Evolutionary conservation across 2,113 vertebrate species (phyloP).

Genomic region (Alligator sinensis): DNA sequence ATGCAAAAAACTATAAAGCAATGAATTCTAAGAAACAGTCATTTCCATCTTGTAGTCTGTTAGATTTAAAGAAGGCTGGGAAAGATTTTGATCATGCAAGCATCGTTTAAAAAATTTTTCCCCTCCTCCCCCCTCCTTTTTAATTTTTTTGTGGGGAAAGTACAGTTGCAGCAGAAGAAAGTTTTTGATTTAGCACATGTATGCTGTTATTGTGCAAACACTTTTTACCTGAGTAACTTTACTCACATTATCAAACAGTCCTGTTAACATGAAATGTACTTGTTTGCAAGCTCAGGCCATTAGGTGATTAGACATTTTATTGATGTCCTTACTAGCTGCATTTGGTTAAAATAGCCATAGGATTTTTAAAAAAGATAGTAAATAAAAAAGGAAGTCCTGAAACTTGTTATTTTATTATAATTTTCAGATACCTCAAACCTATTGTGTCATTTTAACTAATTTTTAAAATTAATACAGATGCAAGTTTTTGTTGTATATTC

Average conservation of each 20-base stretch:
- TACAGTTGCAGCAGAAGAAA: not conserved
- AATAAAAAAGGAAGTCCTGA: accelerated
- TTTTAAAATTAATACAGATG: not conserved
- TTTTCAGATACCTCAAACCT: not conserved
- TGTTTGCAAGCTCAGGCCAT: not conserved
- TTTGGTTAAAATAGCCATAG: not conserved
- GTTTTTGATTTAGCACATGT: not conserved
- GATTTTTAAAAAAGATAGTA: not conserved
- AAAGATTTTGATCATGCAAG: not conserved
- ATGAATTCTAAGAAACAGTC: not conserved
- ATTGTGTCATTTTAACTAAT: not conserved
- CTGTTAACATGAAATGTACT: not conserved
- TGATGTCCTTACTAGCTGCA: not conserved
- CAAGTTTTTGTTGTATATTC: not conserved
- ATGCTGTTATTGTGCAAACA: not conserved
- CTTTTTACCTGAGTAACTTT: not conserved
- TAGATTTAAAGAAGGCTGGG: not conserved
- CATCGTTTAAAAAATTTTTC: not conserved
- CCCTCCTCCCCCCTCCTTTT: not conserved
- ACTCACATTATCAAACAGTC: not conserved
- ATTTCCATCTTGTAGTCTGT: not conserved
- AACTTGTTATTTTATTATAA: not conserved
- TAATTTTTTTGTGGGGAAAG: too few relatives aligned
- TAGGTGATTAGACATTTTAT: not conserved
- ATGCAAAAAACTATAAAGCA: not conserved